Base-by-base conservation (phyloP, 2,888 invertebrate species). In the Dicranocentrus wangi region DNA sequence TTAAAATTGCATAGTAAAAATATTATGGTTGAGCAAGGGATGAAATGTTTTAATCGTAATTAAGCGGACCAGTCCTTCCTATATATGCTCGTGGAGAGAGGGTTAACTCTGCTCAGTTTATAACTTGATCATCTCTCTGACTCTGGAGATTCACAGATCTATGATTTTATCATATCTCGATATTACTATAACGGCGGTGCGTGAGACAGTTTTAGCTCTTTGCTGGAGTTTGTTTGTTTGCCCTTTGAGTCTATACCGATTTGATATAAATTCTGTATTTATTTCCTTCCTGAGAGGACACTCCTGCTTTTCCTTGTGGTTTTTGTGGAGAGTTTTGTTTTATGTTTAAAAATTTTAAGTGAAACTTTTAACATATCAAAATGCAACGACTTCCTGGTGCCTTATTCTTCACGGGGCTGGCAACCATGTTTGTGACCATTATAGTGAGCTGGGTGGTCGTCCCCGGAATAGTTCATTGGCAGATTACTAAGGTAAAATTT, bases 371-470 rank as follows among this genome's bases (percentile, higher is more conserved):
- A n/a, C n/a, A n/a, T n/a, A n/a, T 27, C 27, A 60, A 61, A 47
- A 83, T 82, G 83, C 70, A 79, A 60, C 69, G 66, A 15, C 43
- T 83, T 51, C 82, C 83, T 5, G 65, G 75, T 53, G 61, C 65
- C 19, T 68, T 83, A 21, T 76, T 83, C 21, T 69, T 79, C n/a
- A 43, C 75, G 17, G 81, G 83, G 13, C 53, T 83, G 39, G 65
- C 77, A 1, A 79, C 25, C 10, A 71, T 83, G 42, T 58, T 82
- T 23, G 42, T 71, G 1, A 75, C 83, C 8, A 69, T 83, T 27
- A 39, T 78, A 17, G 71, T 82, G 7, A 63, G 75, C 19, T 83
- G 75, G 63, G 51, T 82, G 1, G 47, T 70, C 7, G 71, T 81
- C 32, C 83, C 83, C 42, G 79, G 71, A 68, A 53, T 81, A 23